A percentile compares a stretch with the other conserved stretches of the same genome.
phyloP scores from a whole-genome alignment of 2,113 vertebrate genomes.

The Bufo bufo region DNA sequence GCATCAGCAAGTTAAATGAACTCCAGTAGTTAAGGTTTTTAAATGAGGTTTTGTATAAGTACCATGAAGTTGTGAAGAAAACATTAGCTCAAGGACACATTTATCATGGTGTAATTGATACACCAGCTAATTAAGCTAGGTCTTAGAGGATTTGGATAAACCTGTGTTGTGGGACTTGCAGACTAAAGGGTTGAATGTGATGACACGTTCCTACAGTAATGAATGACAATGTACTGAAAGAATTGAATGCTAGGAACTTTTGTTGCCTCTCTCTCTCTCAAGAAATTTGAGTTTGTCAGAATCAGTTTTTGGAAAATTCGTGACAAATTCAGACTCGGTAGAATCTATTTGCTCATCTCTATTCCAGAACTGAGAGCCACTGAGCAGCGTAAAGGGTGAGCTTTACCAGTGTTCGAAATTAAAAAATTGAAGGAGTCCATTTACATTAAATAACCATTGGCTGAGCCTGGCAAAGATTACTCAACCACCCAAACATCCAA shows the following conservation, averaged over 20 bases:
- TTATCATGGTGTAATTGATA: constrained; percentile 66
- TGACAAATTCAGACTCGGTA: too few species aligned
- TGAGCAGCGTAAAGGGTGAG: too few species aligned
- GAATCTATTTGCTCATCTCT: background rate
- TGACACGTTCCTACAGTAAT: background rate
- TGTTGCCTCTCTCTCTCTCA: too few species aligned
- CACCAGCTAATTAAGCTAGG: constrained; percentile 36
- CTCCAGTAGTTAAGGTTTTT: constrained; percentile 69
- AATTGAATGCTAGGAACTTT: background rate
- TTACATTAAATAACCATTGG: too few species aligned
- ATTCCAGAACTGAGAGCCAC: background rate
- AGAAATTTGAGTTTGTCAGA: too few species aligned
- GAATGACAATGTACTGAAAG: constrained; percentile 2
- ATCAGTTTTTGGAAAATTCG: too few species aligned
- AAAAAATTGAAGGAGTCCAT: too few species aligned
- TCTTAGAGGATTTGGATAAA: constrained; percentile 50
- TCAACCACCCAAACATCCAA: too few species aligned
- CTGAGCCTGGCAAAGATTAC: too few species aligned
- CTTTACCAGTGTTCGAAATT: too few species aligned
- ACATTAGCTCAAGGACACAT: constrained; percentile 60
- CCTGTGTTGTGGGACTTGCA: constrained; percentile 38
- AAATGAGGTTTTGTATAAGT: constrained; percentile 64
- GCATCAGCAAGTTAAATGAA: constrained; percentile 65
- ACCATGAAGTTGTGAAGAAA: constrained; percentile 63
- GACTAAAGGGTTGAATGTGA: constrained; percentile 25